Percentiles rank a stretch among this genome's conserved stretches.
Evolutionary conservation across 2,113 vertebrate genomes (phyloP).

Genomic region (Naja naja): DNA sequence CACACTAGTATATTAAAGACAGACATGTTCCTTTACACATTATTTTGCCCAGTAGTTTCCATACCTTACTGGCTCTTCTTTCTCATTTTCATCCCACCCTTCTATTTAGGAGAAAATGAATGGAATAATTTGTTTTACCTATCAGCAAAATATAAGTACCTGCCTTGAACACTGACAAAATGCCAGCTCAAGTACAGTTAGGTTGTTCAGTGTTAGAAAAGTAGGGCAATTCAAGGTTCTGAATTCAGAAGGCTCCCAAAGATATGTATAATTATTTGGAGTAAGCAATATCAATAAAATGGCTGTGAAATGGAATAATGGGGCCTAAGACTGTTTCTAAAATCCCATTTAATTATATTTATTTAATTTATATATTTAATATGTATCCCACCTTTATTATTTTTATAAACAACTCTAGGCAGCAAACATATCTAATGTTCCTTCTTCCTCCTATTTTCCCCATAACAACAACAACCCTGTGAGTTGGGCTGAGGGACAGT

Average conservation of each 20-base stretch:
- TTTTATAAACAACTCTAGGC: not conserved
- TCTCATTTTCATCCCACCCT: not conserved
- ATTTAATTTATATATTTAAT: not conserved
- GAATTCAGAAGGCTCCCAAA: not conserved
- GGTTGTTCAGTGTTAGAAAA: not conserved
- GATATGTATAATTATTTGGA: not conserved
- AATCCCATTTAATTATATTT: not conserved
- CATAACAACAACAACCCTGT: not conserved
- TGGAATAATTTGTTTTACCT: not conserved
- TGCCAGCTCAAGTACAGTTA: not conserved
- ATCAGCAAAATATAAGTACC: not conserved
- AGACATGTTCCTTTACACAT: not conserved
- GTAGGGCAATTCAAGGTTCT: not conserved
- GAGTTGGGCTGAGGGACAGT: not conserved
- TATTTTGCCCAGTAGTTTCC: not conserved
- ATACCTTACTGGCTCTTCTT: not conserved
- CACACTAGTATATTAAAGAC: not conserved
- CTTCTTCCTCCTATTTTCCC: not conserved
- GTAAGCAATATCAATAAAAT: not conserved
- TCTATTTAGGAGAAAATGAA: not conserved
- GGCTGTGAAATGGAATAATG: too few relatives aligned
- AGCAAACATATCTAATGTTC: not conserved
- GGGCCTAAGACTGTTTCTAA: not conserved
- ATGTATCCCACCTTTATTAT: not conserved
- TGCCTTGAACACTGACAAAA: not conserved